Percentiles rank a stretch among this genome's conserved stretches.
phyloP scores from a whole-genome alignment of 1,140 invertebrate genomes.

The Drosophila orosa region DNA sequence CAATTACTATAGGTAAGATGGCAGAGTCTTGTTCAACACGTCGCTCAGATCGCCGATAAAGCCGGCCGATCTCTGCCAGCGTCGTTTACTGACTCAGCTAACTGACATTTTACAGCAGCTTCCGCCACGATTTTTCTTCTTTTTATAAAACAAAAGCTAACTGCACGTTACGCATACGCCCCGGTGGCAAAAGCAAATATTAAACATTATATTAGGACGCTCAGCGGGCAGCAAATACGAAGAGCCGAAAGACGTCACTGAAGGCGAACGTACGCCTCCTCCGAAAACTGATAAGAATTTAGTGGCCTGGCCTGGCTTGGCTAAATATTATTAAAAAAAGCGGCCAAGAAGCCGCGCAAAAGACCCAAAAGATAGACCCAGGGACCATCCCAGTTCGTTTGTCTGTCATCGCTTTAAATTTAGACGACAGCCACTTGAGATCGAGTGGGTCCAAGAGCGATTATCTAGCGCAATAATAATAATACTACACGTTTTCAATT shows the following conservation, averaged over 20 bases:
- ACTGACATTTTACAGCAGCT: conserved; percentile 60
- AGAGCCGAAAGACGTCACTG: conserved; percentile 61
- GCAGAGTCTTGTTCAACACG: conserved; percentile 28
- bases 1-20: conserved; percentile 47
- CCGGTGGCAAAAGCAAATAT: conserved; percentile 56
- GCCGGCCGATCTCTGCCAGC: background rate
- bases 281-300: conserved; percentile 53
- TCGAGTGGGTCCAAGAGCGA: conserved; percentile 13
- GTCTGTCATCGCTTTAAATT: conserved; percentile 63
- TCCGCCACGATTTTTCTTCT: conserved; percentile 33
- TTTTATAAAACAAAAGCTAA: conserved; percentile 12
- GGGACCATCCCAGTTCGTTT: conserved; percentile 40
- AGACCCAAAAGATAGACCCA: conserved; percentile 23
- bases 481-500: conserved; percentile 53
- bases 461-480: conserved; percentile 49
- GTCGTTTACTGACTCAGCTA: conserved; percentile 47
- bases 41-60: conserved; percentile 27
- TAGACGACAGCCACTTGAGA: conserved; percentile 51
- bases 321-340: conserved; percentile 22
- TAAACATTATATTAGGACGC: conserved; percentile 30
- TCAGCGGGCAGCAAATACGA: conserved; percentile 46
- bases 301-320: conserved; percentile 25
- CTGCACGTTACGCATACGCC: conserved; percentile 62
- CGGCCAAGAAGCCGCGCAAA: conserved; percentile 11
- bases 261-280: conserved; percentile 49